phyloP scores from a whole-genome alignment of 1,140 invertebrate species.

The Brachionus plicatilis region DNA sequence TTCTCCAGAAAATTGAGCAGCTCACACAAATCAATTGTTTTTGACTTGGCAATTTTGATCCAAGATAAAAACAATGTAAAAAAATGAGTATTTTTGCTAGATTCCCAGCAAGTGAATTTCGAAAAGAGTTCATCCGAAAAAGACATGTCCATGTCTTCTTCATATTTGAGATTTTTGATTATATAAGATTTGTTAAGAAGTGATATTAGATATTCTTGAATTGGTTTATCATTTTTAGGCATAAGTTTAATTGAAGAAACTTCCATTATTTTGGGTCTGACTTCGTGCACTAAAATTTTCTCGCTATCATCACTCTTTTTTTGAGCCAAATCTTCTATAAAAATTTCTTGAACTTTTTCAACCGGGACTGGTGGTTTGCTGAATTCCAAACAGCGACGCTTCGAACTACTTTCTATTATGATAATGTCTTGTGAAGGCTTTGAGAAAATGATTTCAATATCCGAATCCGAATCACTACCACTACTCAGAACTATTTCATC shows the following conservation, averaged over 20 bases:
- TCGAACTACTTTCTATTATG: neutral
- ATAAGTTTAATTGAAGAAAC: neutral
- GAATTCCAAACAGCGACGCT: neutral
- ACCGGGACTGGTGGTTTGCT: neutral
- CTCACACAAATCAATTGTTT: neutral
- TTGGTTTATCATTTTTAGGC: neutral
- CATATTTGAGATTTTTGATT: neutral
- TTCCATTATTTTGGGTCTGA: neutral
- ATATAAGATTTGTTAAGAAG: neutral
- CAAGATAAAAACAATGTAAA: neutral
- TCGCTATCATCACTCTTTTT: neutral
- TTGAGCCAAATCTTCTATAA: neutral
- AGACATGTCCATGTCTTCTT: neutral
- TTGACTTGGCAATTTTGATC: neutral
- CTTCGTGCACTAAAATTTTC: neutral
- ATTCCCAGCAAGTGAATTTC: neutral
- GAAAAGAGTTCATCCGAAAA: neutral
- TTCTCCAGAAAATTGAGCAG: neutral
- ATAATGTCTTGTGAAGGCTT: neutral
- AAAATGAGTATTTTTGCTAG: neutral
- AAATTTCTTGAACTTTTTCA: neutral
- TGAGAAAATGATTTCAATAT: neutral
- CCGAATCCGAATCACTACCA: neutral
- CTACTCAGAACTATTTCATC: neutral
- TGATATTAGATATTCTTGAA: neutral